Percentiles rank a stretch among this genome's conserved stretches.
Evolutionary conservation across 2,888 invertebrate genomes (phyloP).

Genomic region (Gandaritis pyraliata): DNA sequence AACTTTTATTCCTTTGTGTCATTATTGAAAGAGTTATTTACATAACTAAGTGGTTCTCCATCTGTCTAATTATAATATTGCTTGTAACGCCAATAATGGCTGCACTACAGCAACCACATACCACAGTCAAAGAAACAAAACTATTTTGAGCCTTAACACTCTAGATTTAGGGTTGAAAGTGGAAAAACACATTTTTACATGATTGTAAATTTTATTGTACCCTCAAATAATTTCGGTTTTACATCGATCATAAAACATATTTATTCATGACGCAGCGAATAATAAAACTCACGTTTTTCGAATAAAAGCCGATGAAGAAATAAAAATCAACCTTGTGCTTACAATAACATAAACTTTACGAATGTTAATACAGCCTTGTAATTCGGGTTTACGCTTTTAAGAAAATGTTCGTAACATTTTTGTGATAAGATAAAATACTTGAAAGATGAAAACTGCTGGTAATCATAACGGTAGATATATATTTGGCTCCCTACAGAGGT

Average conservation of each 20-base stretch:
- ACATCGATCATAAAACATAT: conserved; percentile 46
- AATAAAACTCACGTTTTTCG: conserved; percentile 46
- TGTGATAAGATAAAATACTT: conserved; percentile 15
- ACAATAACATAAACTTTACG: conserved; percentile 37
- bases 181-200: conserved; percentile 9
- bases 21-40: neutral
- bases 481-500: too few species aligned
- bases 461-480: too few species aligned
- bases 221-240: conserved; percentile 46
- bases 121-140: neutral
- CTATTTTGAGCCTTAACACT: conserved; percentile 7
- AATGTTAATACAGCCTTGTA: conserved; percentile 29
- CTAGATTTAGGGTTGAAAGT: conserved; percentile 3
- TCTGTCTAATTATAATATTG: conserved; percentile 20
- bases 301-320: conserved; percentile 45
- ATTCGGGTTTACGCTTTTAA: conserved; percentile 23
- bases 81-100: conserved; percentile 9
- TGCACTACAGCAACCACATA: conserved; percentile 33
- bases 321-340: conserved; percentile 41
- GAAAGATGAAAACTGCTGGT: conserved; percentile 1
- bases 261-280: conserved; percentile 44
- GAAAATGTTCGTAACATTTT: conserved; percentile 17
- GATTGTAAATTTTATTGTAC: conserved; percentile 41
- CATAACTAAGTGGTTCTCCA: neutral
- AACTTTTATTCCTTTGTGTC: too few species aligned